phyloP scores from a whole-genome alignment of 2,113 vertebrate species.

The cattle (Bos taurus) region DNA sequence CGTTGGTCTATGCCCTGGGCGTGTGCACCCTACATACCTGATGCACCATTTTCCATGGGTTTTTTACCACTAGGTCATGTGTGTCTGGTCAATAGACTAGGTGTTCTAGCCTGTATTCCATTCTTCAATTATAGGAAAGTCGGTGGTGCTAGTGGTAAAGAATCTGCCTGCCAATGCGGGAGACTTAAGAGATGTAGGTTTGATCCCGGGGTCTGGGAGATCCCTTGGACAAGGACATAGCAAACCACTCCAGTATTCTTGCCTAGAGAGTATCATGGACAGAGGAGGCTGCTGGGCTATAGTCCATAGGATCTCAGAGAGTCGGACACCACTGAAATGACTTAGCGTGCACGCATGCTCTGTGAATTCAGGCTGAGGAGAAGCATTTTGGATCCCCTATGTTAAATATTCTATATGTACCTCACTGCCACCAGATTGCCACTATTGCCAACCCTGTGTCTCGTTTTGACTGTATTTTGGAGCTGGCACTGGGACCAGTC shows the following conservation, averaged over 20 bases:
- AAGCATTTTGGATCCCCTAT: background rate
- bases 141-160: background rate
- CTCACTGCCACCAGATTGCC: background rate
- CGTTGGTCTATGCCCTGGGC: background rate
- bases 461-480: background rate
- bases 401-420: background rate
- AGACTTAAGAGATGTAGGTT: background rate
- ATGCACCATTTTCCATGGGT: background rate
- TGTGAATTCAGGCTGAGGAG: background rate
- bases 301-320: background rate
- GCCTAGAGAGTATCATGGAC: background rate
- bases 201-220: background rate
- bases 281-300: background rate
- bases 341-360: background rate
- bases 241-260: background rate
- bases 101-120: background rate
- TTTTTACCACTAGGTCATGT: background rate
- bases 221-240: rapidly evolving
- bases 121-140: background rate
- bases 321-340: background rate
- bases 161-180: background rate
- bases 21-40: background rate
- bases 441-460: background rate
- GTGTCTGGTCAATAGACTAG: background rate
- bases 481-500: background rate